Percentiles rank a stretch among this genome's conserved stretches.
Conservation (phyloP, 2,888 invertebrate species). For the Drosophila affinis region DNA sequence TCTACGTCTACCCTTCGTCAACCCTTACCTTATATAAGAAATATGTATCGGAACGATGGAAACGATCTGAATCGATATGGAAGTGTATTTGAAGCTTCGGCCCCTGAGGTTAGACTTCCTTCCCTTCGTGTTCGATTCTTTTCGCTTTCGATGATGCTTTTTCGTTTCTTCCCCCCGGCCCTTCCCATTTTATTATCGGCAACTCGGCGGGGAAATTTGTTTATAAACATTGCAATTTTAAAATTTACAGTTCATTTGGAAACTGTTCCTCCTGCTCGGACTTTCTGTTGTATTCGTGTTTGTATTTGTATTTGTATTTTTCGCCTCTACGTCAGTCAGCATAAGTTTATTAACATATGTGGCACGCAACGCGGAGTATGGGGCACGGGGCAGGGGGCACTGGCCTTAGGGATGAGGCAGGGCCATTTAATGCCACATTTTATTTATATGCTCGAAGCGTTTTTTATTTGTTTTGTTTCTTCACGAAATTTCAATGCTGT, state of each 20-base stretch:
- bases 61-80: no score
- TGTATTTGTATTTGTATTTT: conserved; percentile 1
- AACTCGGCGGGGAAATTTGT: conserved; percentile 63
- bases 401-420: background rate
- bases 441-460: conserved; percentile 57
- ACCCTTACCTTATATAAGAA: no score
- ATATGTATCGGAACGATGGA: no score
- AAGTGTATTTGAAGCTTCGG: background rate
- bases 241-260: conserved; percentile 69
- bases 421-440: conserved; percentile 73
- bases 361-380: conserved; percentile 1
- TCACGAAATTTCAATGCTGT: conserved; percentile 68
- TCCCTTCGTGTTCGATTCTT: conserved; percentile 32
- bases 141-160: conserved; percentile 40
- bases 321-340: conserved; percentile 69
- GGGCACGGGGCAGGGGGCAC: background rate
- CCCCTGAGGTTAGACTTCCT: background rate
- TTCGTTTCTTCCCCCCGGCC: conserved; percentile 11
- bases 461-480: conserved; percentile 66
- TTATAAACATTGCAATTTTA: conserved; percentile 79
- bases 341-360: conserved; percentile 76
- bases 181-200: conserved; percentile 64
- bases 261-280: conserved; percentile 21
- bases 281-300: conserved; percentile 5
- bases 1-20: no score